Conservation (phyloP, 1,140 invertebrate genomes). For the Drosophila mauritiana region DNA sequence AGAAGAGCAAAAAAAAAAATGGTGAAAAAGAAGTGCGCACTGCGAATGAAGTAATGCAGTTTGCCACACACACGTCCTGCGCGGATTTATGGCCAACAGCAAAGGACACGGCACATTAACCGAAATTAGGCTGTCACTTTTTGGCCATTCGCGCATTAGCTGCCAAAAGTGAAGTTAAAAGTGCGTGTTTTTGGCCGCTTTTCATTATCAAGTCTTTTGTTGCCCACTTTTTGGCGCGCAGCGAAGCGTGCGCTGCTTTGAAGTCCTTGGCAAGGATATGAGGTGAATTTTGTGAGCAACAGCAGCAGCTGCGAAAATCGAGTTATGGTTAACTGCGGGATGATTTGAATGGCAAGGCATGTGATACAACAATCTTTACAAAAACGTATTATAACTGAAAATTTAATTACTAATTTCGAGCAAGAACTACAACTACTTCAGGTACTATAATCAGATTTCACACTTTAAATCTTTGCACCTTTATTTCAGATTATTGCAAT, state of each 20-base stretch:
- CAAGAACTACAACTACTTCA: no score
- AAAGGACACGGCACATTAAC: constrained; percentile 69
- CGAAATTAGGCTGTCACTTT: constrained; percentile 78
- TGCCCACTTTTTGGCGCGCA: constrained; percentile 66
- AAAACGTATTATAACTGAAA: no score
- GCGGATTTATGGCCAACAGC: constrained; percentile 37
- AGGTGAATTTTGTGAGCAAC: background rate
- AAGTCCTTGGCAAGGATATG: constrained; percentile 38
- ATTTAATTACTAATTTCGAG: no score
- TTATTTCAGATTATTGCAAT: no score
- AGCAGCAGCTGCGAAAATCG: background rate
- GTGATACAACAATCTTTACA: no score
- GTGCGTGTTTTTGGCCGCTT: constrained; percentile 47
- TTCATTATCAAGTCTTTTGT: constrained; percentile 34
- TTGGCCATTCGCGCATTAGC: constrained; percentile 48
- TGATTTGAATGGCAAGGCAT: background rate
- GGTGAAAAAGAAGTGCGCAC: constrained; percentile 45
- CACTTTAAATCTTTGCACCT: no score
- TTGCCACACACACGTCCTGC: constrained; percentile 50
- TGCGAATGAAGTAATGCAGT: constrained; percentile 77
- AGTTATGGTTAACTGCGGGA: background rate
- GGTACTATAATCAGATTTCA: no score
- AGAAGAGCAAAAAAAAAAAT: background rate
- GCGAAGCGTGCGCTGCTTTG: constrained; percentile 63
- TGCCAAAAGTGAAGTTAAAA: constrained; percentile 44